These are phyloP conservation scores for Mus minutoides DNA, from an alignment of 2,797 vertebrate species.

Conservation along the genomic window DNA sequence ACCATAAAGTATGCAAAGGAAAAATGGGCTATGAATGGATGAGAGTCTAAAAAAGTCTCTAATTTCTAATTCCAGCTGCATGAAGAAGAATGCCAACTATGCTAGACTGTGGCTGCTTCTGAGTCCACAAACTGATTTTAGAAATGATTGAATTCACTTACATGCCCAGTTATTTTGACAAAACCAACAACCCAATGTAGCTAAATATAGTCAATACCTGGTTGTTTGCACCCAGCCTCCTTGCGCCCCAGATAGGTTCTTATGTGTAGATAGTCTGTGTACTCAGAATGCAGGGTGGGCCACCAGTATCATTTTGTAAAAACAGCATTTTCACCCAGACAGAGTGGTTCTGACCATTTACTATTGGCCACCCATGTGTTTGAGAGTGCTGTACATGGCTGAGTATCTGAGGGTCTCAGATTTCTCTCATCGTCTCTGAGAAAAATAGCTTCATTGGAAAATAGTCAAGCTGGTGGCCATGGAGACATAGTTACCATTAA, in stretches of 20 bases:
- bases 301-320: conserved; percentile 70
- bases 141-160: conserved; percentile 78
- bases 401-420: neutral
- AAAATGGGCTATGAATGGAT: conserved; percentile 80
- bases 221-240: conserved; percentile 59
- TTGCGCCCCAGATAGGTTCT: neutral
- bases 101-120: conserved; percentile 73
- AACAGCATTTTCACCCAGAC: conserved; percentile 63
- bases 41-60: conserved; percentile 79
- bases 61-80: conserved; percentile 81
- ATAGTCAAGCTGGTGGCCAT: neutral
- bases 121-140: conserved; percentile 78
- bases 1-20: conserved; percentile 79
- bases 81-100: conserved; percentile 79
- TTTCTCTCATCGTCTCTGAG: conserved; percentile 35
- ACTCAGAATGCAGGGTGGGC: conserved; percentile 65
- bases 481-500: neutral
- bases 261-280: conserved; percentile 78
- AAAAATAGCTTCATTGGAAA: conserved; percentile 60
- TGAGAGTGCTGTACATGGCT: neutral
- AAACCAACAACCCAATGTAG: conserved; percentile 68
- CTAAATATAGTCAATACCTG: conserved; percentile 70
- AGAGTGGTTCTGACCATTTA: conserved; percentile 58
- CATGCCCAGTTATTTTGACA: conserved; percentile 77
- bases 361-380: conserved; percentile 66